Conservation (phyloP, 2,888 invertebrate genomes). For the Petrophora chlorosata region DNA sequence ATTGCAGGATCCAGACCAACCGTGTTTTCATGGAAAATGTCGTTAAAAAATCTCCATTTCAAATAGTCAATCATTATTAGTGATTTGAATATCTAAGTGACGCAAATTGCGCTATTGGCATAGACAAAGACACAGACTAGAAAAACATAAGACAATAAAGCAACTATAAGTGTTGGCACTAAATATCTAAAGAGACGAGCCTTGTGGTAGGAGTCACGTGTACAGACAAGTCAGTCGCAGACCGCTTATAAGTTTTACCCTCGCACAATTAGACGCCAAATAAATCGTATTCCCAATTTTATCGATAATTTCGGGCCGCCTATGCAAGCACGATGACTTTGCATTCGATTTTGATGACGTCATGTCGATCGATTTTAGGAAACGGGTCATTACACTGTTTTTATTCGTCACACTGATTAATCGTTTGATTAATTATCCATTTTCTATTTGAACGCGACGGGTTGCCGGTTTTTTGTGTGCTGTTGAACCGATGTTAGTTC, state of each 20-base stretch:
- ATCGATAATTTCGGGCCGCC: constrained; percentile 56
- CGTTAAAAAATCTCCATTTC: no score
- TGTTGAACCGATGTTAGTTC: constrained; percentile 48
- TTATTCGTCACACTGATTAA: constrained; percentile 84
- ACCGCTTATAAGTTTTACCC: no score
- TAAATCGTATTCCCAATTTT: constrained; percentile 8
- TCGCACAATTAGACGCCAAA: neutral
- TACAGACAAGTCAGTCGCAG: no score
- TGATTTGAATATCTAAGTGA: no score
- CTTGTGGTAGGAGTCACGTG: no score
- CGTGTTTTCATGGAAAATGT: neutral
- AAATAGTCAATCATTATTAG: no score
- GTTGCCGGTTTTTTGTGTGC: constrained; percentile 58
- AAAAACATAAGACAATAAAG: no score
- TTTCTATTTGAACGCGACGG: constrained; percentile 72
- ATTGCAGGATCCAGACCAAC: no score
- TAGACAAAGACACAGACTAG: no score
- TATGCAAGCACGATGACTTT: constrained; percentile 68
- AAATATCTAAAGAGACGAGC: no score
- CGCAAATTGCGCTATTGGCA: no score
- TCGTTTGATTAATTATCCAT: constrained; percentile 81
- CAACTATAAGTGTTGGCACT: no score
- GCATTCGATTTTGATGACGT: constrained; percentile 79
- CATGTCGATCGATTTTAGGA: constrained; percentile 78
- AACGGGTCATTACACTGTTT: constrained; percentile 82